Evolutionary conservation across 2,113 vertebrate species (phyloP).

Genomic region (Mellivora capensis): DNA sequence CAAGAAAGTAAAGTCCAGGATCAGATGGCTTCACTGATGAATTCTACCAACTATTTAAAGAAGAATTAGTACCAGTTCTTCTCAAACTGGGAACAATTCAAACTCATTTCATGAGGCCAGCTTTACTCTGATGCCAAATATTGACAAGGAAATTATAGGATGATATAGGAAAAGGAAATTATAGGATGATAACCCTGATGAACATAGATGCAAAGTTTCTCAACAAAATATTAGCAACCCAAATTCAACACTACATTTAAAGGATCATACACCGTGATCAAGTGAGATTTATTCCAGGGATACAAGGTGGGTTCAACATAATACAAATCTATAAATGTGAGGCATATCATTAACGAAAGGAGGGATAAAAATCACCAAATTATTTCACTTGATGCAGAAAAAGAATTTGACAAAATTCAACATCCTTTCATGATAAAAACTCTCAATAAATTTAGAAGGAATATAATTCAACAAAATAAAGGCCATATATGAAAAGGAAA

Average conservation of each 20-base stretch:
- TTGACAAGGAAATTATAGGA: neutral
- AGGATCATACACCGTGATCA: neutral
- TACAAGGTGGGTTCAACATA: neutral
- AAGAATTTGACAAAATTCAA: neutral
- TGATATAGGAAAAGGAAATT: neutral
- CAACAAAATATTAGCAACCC: neutral
- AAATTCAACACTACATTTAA: neutral
- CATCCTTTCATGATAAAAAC: neutral
- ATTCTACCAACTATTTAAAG: neutral
- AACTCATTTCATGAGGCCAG: neutral
- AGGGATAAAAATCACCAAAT: neutral
- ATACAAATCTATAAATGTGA: neutral
- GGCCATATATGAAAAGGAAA: neutral
- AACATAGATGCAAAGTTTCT: neutral
- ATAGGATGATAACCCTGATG: neutral
- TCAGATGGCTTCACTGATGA: neutral
- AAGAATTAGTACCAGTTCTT: neutral
- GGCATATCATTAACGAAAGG: neutral
- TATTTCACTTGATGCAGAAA: neutral
- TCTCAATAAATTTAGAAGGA: neutral
- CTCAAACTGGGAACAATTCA: neutral
- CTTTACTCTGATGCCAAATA: neutral
- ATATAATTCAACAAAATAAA: neutral
- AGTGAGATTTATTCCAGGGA: neutral
- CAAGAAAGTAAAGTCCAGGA: neutral